phyloP scores from a whole-genome alignment of 2,113 vertebrate genomes.

The Rhinoptilus africanus region DNA sequence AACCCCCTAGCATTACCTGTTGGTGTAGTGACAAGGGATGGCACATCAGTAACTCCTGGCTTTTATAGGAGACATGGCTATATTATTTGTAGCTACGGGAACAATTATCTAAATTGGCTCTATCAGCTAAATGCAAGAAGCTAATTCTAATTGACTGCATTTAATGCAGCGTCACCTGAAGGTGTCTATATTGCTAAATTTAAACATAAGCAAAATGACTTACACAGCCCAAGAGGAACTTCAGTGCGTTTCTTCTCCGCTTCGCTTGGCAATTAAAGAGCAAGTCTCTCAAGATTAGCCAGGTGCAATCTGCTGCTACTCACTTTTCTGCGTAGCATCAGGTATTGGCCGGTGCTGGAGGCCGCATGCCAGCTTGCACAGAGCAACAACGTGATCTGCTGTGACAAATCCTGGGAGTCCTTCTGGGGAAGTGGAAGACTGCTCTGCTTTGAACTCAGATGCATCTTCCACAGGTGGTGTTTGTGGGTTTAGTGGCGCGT shows the following conservation, averaged over 20 bases:
- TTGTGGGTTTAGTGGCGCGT: neutral
- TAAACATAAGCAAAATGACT: slow-evolving; percentile 19
- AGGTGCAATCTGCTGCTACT: slow-evolving; percentile 36
- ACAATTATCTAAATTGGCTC: neutral
- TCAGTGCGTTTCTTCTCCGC: neutral
- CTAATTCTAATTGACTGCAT: slow-evolving; percentile 24
- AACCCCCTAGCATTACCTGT: neutral
- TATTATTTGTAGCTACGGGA: neutral
- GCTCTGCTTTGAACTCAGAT: neutral
- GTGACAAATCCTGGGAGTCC: neutral
- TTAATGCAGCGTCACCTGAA: slow-evolving; percentile 26
- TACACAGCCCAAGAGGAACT: neutral
- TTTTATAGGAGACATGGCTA: neutral
- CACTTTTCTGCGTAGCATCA: neutral
- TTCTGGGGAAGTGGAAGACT: neutral
- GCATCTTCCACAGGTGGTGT: neutral
- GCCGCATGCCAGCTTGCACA: neutral
- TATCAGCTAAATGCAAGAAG: neutral
- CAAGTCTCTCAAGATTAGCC: neutral
- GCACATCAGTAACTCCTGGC: neutral
- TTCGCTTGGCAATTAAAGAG: neutral
- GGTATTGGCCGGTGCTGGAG: neutral
- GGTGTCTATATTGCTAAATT: neutral
- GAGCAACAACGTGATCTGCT: neutral
- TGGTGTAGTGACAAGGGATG: neutral